Evolutionary conservation across 1,140 invertebrate genomes (phyloP).

Genomic region (Scaptomyza hsui): DNA sequence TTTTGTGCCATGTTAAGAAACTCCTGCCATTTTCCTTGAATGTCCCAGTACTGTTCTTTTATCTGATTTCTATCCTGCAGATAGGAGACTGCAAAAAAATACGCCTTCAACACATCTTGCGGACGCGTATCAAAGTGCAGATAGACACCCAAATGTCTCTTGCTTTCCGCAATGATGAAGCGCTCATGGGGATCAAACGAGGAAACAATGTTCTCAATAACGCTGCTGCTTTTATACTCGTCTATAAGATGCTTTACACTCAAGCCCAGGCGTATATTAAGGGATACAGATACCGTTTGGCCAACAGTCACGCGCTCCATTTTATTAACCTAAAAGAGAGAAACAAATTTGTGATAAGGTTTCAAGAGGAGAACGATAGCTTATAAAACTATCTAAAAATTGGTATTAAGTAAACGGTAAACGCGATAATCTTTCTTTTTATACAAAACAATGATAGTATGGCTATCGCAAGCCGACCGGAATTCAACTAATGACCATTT

Average conservation of each 20-base stretch:
- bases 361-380: background rate
- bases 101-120: conserved; percentile 82
- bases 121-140: conserved; percentile 79
- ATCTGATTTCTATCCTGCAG: conserved; percentile 82
- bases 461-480: too few relatives aligned
- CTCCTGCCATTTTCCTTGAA: conserved; percentile 84
- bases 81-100: conserved; percentile 83
- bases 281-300: conserved; percentile 82
- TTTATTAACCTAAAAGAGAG: conserved; percentile 84
- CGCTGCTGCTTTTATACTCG: conserved; percentile 66
- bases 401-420: too few relatives aligned
- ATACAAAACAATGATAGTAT: background rate
- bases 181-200: conserved; percentile 85
- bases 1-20: conserved; percentile 78
- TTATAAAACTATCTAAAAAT: too few relatives aligned
- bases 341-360: background rate
- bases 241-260: conserved; percentile 71
- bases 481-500: too few relatives aligned
- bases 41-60: conserved; percentile 84
- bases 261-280: conserved; percentile 78
- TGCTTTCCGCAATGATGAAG: conserved; percentile 83
- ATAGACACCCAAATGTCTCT: conserved; percentile 78
- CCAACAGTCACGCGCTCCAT: conserved; percentile 87
- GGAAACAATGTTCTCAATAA: conserved; percentile 76
- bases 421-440: too few relatives aligned